phyloP scores from a whole-genome alignment of 2,113 vertebrate genomes.

The Morphnarchus princeps region DNA sequence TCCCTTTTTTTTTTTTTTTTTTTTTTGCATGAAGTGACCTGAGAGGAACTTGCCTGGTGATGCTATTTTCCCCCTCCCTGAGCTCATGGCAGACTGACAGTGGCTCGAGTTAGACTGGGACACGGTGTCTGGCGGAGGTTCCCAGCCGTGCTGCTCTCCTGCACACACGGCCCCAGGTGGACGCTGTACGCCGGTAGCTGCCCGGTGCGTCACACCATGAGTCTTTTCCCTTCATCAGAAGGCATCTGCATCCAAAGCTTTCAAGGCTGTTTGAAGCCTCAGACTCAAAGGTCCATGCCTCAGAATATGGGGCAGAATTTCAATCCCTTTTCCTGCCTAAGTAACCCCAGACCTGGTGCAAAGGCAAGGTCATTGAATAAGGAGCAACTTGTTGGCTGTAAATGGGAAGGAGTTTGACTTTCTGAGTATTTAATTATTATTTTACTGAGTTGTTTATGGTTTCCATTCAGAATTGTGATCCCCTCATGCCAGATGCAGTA shows the following conservation, averaged over 20 bases:
- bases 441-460: background rate
- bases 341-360: background rate
- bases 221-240: background rate
- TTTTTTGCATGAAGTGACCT: background rate
- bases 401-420: background rate
- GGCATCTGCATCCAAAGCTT: background rate
- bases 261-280: background rate
- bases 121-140: rapidly evolving
- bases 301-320: background rate
- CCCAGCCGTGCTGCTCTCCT: background rate
- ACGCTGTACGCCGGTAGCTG: background rate
- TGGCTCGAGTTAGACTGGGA: background rate
- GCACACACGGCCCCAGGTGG: rapidly evolving
- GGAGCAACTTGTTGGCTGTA: background rate
- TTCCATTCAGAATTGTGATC: background rate
- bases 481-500: background rate
- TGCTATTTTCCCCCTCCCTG: background rate
- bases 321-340: rapidly evolving
- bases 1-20: background rate
- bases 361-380: background rate
- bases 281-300: background rate
- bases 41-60: constrained; percentile 10
- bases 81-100: background rate
- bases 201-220: background rate
- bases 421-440: background rate